Evolutionary conservation across 2,888 invertebrate genomes (phyloP).

Genomic region (Notodonta ziczac): DNA sequence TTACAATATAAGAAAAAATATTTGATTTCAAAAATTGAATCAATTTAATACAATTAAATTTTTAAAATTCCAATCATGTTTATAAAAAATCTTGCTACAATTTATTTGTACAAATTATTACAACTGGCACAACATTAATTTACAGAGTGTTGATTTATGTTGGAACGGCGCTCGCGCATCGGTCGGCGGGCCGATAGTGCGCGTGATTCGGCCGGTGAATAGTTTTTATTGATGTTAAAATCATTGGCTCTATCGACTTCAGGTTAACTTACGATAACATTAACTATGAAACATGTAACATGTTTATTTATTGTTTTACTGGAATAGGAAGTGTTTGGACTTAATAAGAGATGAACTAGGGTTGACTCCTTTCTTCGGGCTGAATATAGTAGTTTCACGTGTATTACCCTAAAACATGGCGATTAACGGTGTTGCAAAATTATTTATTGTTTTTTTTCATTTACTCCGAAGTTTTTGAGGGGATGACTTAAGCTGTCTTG

Average conservation of each 20-base stretch:
- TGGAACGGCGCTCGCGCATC: constrained; percentile 52
- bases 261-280: constrained; percentile 38
- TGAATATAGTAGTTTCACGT: no score
- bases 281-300: constrained; percentile 17
- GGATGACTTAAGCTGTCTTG: no score
- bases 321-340: background rate
- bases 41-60: constrained; percentile 15
- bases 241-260: constrained; percentile 40
- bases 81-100: background rate
- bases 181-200: constrained; percentile 61
- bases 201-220: constrained; percentile 49
- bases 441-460: no score
- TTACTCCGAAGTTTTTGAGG: no score
- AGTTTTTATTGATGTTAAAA: constrained; percentile 70
- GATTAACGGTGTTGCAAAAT: no score
- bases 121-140: background rate
- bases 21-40: constrained; percentile 11
- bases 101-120: background rate
- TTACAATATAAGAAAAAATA: constrained; percentile 19
- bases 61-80: no score
- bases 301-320: constrained; percentile 5
- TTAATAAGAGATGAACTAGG: no score
- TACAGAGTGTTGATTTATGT: background rate
- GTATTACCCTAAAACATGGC: no score
- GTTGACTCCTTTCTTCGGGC: no score